Base-by-base conservation (phyloP, 2,797 vertebrate species). In the Muscicapa striata region DNA sequence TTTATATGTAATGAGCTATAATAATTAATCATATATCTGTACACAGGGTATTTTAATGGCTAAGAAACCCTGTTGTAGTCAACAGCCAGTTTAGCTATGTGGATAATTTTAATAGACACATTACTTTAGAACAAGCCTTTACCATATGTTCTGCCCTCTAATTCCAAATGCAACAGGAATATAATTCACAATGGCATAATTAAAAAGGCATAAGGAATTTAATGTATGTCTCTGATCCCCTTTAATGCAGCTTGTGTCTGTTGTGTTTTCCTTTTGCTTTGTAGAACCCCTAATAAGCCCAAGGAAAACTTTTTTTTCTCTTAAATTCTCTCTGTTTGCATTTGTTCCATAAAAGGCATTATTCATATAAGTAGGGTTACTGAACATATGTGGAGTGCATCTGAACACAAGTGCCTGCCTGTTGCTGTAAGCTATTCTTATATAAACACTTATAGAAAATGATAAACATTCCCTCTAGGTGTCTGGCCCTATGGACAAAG, bases 91-190 rank as follows among this genome's bases (percentile, higher is more conserved):
- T 97, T 97, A 96, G 96, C 92, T 97, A 93, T 10, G 29, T 94
- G 94, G 95, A 90, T 98, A 97, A 97, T 97, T 98, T 97, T 98
- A 98, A 97, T 97, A 97, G 95, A 97, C 97, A 95, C 92, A 94
- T 95, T 96, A 94, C 94, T 98, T 98, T 95, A 97, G 94, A 98
- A 97, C 83, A 98, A 97, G 96, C 63, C 94, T 97, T 97, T 94
- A 85, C 98, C 98, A 98, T 98, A 97, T 98, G 98, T 97, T 97
- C 48, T 32, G 43, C 94, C 96, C 95, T 97, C 97, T 97, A 98
- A 98, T 98, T 98, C 98, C 95, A 97, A 98, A 97, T 95, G 96
- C 97, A 98, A 97, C 96, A 97, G 95, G 96, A 98, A 97, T 96
- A 97, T 98, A 97, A 97, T 97, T 97, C 98, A 98, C 97, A 97